Percentiles rank a stretch among this genome's conserved stretches.
Evolutionary conservation across 2,113 vertebrate species (phyloP).

Genomic region (Pipra filicauda): DNA sequence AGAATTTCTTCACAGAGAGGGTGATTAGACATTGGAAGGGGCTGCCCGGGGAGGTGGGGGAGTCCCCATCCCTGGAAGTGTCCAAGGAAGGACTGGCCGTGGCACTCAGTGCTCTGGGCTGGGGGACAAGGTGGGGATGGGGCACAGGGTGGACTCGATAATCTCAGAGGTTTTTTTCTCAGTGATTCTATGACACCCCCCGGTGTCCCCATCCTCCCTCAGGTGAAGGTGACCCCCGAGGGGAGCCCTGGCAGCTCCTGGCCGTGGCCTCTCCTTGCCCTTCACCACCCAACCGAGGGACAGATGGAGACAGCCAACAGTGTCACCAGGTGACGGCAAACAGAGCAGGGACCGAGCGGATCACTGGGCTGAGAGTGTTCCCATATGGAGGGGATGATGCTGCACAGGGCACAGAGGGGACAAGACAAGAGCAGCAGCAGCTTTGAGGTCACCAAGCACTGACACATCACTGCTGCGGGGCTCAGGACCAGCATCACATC

Average conservation of each 20-base stretch:
- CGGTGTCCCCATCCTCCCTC: not conserved
- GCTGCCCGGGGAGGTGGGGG: not conserved
- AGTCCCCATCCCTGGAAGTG: not conserved
- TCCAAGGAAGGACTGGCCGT: not conserved
- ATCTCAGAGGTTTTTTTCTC: not conserved
- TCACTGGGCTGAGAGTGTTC: fast-evolving
- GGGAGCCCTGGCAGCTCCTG: not conserved
- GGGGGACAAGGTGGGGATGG: not conserved
- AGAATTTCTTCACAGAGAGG: not conserved
- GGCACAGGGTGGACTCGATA: not conserved
- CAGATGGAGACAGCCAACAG: not conserved
- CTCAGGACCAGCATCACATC: fast-evolving
- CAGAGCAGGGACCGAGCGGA: fast-evolving
- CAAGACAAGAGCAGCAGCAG: not conserved
- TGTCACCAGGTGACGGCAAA: fast-evolving
- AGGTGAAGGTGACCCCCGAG: not conserved
- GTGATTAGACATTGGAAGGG: not conserved
- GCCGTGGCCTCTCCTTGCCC: not conserved
- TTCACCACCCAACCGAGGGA: not conserved
- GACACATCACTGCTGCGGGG: fast-evolving
- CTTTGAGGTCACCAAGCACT: fast-evolving
- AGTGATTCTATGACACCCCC: not conserved
- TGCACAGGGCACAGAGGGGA: fast-evolving
- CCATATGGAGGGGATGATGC: not conserved
- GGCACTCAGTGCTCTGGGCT: not conserved